Base-by-base conservation (phyloP, 2,797 vertebrate species). In the Choloepus didactylus region DNA sequence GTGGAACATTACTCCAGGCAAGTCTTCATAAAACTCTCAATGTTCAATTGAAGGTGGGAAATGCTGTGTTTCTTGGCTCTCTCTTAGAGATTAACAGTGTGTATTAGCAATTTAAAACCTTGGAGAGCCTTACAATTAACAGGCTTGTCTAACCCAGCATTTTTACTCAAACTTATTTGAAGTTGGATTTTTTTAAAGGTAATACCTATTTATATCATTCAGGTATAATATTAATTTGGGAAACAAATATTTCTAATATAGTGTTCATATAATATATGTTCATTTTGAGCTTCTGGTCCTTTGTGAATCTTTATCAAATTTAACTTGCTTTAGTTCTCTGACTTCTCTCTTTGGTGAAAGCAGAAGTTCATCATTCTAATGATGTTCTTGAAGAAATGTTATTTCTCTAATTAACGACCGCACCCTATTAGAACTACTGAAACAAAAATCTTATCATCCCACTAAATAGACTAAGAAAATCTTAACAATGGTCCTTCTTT, bases 351-450 rank as follows among this genome's bases (percentile, higher is more conserved):
- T 8, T 54, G 14, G n/a, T 75, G n/a, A 75, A 87, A 92, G 66
- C 49, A 62, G 51, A 91, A 79, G 7, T 9, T 76, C 59, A 54
- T 89, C 41, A 62, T 67, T 88, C 62, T 91, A 73, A 82, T 54
- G 31, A 54, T 86, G 3, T 56, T 94, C 51, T 56, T 89, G 80
- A 91, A 93, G 19, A 67, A 73, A 41, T 67, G 31, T 76, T 69
- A 92, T 83, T 89, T 75, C 27, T 6, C 44, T 93, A 89, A 91
- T 89, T 89, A 87, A 94, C 89, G 70, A 89, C 51, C 89, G 27
- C 73, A 44, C 59, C 69, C 51, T 94, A 46, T 83, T 64, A 89
- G 69, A 89, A 67, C 18, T 79, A 93, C 27, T 69, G 90, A 93
- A 93, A 93, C 21, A 73, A 93, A 95, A 93, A 82, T 60, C 23